Evolutionary conservation across 2,113 vertebrate genomes (phyloP).

Genomic region (Caranx melampygus): DNA sequence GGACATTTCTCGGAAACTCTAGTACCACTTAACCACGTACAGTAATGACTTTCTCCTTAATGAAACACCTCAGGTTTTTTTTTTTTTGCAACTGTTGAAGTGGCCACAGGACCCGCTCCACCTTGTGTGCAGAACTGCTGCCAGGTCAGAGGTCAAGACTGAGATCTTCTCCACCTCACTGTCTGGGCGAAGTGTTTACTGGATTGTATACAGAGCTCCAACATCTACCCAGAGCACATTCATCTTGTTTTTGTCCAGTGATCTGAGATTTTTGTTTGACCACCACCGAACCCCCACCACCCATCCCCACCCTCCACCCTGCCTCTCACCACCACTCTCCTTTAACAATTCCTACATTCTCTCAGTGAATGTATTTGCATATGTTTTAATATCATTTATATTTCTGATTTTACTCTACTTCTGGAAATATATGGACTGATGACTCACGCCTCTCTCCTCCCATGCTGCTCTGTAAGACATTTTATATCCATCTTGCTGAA

Average conservation of each 20-base stretch:
- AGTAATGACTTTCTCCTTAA: slow-evolving; percentile 1
- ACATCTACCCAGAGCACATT: slow-evolving; percentile 61
- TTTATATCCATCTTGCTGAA: background rate
- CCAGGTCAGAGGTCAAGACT: slow-evolving; percentile 32
- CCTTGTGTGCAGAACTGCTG: slow-evolving; percentile 12
- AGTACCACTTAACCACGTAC: background rate
- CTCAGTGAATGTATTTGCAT: slow-evolving; percentile 3
- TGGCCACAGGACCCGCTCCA: background rate
- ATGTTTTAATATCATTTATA: background rate
- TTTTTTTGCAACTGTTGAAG: background rate
- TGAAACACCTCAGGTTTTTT: slow-evolving; percentile 33
- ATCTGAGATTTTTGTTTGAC: slow-evolving; percentile 33
- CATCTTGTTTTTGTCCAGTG: slow-evolving; percentile 56
- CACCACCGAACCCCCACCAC: background rate
- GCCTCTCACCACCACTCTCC: too few species aligned
- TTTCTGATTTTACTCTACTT: background rate
- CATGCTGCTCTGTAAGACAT: background rate
- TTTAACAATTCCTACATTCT: too few species aligned
- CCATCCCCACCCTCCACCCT: too few species aligned
- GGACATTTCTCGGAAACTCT: slow-evolving; percentile 33
- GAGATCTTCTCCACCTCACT: slow-evolving; percentile 27
- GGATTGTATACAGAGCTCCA: slow-evolving; percentile 44
- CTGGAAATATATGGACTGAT: background rate
- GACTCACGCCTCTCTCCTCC: background rate
- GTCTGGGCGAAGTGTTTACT: slow-evolving; percentile 43